Evolutionary conservation across 2,113 vertebrate genomes (phyloP), one percentile per base, ranked within the genome.

Genomic region (Mormoops blainvillei): DNA sequence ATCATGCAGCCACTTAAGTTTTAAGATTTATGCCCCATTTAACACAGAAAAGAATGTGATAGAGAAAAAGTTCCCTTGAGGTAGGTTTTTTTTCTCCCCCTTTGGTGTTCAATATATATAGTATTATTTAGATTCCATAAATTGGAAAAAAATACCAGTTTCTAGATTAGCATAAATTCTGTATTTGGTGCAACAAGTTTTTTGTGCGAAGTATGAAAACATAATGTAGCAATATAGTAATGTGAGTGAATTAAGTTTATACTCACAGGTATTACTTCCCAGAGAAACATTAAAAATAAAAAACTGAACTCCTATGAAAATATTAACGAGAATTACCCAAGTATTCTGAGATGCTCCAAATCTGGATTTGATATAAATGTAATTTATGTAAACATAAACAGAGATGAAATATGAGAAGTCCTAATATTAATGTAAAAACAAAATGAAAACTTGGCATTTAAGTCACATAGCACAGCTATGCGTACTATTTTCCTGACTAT

Each of bases 341-440:
- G 95, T 86, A 93, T 86, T n/a, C 61, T 94, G 45, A 98, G 87
- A 94, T 97, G n/a, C 86, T 97, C 54, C 89, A 93, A 97, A 94
- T 97, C 80, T 95, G 96, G 67, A 89, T 87, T 93, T 92, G 92
- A 86, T 94, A 96, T 95, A 97, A 94, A 95, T 19, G 19, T 78
- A 97, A 52, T 92, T 67, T 97, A 81, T 80, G 96, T 97, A 98
- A 95, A 97, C 90, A 96, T 95, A 98, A 98, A 97, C 82, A 96
- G 33, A 97, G 33, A 41, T 97, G 97, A 92, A 95, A 92, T 94
- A 45, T 63, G 71, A 96, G 94, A 91, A 96, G 89, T 83, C 50
- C 95, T 93, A 92, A 93, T 96, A 71, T 97, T 97, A 97, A 74
- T 63, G 67, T 83, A 94, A 96, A 97, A 98, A 97, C 86, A 95